Evolutionary conservation across 2,888 invertebrate species (phyloP), one percentile per base, ranked within the genome.

Genomic region (Catocala nupta): DNA sequence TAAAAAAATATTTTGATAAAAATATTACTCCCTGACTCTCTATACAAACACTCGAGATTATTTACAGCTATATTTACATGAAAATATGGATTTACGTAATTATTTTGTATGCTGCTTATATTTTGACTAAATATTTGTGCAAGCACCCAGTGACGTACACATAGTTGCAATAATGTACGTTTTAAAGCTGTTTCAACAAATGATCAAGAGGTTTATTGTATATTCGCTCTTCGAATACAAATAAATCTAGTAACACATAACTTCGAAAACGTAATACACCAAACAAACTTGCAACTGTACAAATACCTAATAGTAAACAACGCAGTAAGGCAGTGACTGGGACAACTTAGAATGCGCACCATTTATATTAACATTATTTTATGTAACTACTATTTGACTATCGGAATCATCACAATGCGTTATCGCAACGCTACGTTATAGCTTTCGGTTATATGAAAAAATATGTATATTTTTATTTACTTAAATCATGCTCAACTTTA

Each of bases 1-100:
- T 92, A 92, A 87, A 92, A 92, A 92, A 92, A 92, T 92, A 92
- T 83, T 84, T 86, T 75, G 83, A 88, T 86, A 90, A 92, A 92
- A 92, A 92, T 92, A 92, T 91, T 81, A 84, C 77, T 80, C 78
- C 74, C 78, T 61, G 45, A 81, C 85, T 92, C 90, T 92, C 90
- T 91, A 89, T 91, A 92, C 90, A 91, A 83, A 86, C 83, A 78
- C 78, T 80, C 77, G 81, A 71, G 68, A 77, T 80, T 89, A 91
- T 91, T 83, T 92, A 92, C 90, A 91, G 59, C 64, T 55, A 73
- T 90, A 90, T 89, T 82, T 91, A 90, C 90, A 90, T 56, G 74
- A 73, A 74, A 75, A 82, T 77, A 75, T 68, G 59, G 45, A 63
- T 66, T 70, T 63, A 62, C 9, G 49, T 70, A 8, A 8, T 39